Evolutionary conservation across 2,113 vertebrate genomes (phyloP).

Genomic region (Pteronura brasiliensis): DNA sequence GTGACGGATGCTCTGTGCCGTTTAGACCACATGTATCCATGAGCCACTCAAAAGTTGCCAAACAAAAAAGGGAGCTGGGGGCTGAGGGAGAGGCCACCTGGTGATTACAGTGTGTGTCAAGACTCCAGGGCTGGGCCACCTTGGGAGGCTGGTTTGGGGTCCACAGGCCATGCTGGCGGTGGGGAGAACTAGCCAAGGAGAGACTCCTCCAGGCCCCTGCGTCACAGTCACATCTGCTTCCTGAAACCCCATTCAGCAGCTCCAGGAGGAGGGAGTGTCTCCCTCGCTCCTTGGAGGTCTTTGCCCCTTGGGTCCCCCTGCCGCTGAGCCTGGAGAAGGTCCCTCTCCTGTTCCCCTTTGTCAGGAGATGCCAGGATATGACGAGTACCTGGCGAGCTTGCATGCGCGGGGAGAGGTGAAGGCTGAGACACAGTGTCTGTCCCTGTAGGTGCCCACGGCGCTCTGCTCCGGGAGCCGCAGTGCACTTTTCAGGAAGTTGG

Average conservation of each 20-base stretch:
- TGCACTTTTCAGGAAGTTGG: background rate
- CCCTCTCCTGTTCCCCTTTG: slow-evolving; percentile 51
- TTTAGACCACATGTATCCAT: fast-evolving
- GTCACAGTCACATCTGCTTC: background rate
- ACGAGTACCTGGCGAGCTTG: background rate
- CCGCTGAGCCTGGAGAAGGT: slow-evolving; percentile 58
- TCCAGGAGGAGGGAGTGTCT: background rate
- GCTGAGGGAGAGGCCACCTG: background rate
- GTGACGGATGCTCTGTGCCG: background rate
- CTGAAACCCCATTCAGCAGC: background rate
- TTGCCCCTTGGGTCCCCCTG: slow-evolving; percentile 29
- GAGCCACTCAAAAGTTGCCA: background rate
- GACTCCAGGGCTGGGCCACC: background rate
- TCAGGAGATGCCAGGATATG: slow-evolving; percentile 38
- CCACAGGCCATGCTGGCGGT: fast-evolving
- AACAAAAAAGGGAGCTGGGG: background rate
- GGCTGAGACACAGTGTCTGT: background rate
- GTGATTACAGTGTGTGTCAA: background rate
- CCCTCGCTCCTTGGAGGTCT: background rate
- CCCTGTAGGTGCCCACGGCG: background rate
- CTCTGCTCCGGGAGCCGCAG: slow-evolving; percentile 12
- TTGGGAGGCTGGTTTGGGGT: background rate
- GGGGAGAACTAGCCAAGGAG: background rate
- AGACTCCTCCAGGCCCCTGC: background rate
- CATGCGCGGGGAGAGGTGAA: slow-evolving; percentile 33